Evolutionary conservation across 2,113 vertebrate species (phyloP).

Genomic region (Hydrolagus affinis): DNA sequence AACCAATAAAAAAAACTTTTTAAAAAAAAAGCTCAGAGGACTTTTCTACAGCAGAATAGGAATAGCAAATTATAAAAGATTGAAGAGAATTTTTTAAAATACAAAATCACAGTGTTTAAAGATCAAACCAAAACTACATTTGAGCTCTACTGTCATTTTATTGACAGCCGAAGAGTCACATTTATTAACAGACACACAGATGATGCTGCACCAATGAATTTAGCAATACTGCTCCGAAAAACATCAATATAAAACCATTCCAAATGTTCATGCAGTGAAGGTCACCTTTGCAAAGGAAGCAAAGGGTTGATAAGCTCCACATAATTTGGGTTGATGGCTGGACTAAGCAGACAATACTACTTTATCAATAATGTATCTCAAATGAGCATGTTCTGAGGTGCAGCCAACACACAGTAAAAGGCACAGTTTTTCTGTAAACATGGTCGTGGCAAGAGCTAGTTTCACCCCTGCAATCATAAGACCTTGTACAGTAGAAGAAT

Average conservation of each 20-base stretch:
- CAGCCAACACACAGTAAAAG: not conserved
- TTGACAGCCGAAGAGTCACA: not conserved
- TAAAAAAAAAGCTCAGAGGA: slow-evolving; percentile 63
- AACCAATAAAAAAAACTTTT: slow-evolving; percentile 52
- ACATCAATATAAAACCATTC: not conserved
- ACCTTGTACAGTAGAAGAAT: too few species aligned
- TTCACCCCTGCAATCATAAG: not conserved
- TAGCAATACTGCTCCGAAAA: not conserved
- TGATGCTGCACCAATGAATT: not conserved
- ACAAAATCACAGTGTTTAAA: slow-evolving; percentile 19
- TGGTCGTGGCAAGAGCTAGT: not conserved
- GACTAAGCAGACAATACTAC: not conserved
- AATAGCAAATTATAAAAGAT: slow-evolving; percentile 29
- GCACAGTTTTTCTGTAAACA: not conserved
- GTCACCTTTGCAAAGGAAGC: slow-evolving; percentile 1
- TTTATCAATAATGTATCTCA: slow-evolving; percentile 30
- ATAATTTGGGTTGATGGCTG: not conserved
- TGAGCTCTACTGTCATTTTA: not conserved
- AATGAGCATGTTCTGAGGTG: not conserved
- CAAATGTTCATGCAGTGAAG: not conserved
- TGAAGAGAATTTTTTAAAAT: slow-evolving; percentile 5
- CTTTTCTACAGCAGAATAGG: not conserved
- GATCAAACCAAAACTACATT: not conserved
- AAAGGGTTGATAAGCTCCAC: not conserved
- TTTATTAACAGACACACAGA: not conserved